These are phyloP conservation scores for Hippoglossus hippoglossus DNA, from an alignment of 2,797 vertebrate genomes.

Conservation along the genomic window DNA sequence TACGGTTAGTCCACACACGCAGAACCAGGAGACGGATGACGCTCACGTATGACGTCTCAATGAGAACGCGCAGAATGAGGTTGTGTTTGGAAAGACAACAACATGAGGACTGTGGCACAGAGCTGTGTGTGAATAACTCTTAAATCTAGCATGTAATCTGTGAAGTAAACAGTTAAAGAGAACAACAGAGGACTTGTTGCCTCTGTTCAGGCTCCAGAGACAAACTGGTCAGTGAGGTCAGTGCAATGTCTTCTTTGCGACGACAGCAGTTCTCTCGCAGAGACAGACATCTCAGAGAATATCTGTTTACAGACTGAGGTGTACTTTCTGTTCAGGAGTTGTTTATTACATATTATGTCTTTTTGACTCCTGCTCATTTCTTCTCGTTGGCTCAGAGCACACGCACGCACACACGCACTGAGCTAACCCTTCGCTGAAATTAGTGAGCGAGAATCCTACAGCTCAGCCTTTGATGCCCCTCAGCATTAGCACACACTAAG, in stretches of 20 bases:
- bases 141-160: slow-evolving; percentile 42
- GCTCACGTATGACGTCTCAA: slow-evolving; percentile 23
- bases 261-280: slow-evolving; percentile 19
- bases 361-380: background rate
- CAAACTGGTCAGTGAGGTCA: slow-evolving; percentile 26
- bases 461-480: too few species aligned
- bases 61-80: slow-evolving; percentile 26
- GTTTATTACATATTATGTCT: background rate
- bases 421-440: too few species aligned
- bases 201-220: slow-evolving; percentile 25
- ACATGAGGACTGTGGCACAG: slow-evolving; percentile 6
- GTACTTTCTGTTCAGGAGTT: background rate
- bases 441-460: too few species aligned
- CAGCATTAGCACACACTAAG: background rate
- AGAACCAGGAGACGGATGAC: slow-evolving; percentile 32
- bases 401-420: too few species aligned
- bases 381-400: background rate
- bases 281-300: background rate
- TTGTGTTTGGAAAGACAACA: slow-evolving; percentile 28
- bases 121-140: slow-evolving; percentile 7
- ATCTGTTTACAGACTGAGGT: slow-evolving; percentile 1
- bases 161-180: slow-evolving; percentile 37
- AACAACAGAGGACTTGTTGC: slow-evolving; percentile 49
- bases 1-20: slow-evolving; percentile 22
- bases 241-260: slow-evolving; percentile 23